Base-by-base conservation (phyloP, 2,113 vertebrate genomes). In the Epinephelus lanceolatus region DNA sequence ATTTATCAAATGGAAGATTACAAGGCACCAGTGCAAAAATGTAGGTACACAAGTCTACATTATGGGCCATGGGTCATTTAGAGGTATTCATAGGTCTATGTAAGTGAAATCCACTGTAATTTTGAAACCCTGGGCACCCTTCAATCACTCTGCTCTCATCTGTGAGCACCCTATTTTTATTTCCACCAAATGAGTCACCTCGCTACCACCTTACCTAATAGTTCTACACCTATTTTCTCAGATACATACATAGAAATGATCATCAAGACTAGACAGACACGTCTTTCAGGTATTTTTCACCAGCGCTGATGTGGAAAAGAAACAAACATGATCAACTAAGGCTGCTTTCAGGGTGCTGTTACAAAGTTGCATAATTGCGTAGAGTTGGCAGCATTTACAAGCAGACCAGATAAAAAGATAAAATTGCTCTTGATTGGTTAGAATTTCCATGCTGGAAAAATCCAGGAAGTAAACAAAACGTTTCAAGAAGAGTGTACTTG, bases 1-100 rank as follows among this genome's bases (percentile, higher is more conserved):
- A 52, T 73, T 75, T 52, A 60, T 84, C 27, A 68, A 76, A 85
- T 25, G 49, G 49, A 66, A 71, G 65, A 72, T 68, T n/a, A 33
- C 2, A 1, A 70, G 30, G 19, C 15, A 53, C 23, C 42, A 59
- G 33, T 25, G 59, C n/a, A 2, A 27, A 81, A 72, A 74, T 47
- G 53, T 56, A 21, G 21, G 37, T 4, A 14, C n/a, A 67, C 62
- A 6, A 19, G 60, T 65, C 13, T 9, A 51, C 57, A 79, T 66
- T 70, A 72, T 23, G 59, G 45, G 19, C 21, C 72, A 51, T 59
- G 67, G 37, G n/a, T 73, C 68, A 74, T 79, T 86, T 45, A 40
- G 49, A 71, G 45, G 49, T 67, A 45, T 71, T 66, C 63, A 76
- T 15, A 13, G 77, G 23, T 66, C 71, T 14, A 12, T 51, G 19